Base-by-base conservation (phyloP, 1,140 invertebrate genomes). In the Drosophila bipectinata region DNA sequence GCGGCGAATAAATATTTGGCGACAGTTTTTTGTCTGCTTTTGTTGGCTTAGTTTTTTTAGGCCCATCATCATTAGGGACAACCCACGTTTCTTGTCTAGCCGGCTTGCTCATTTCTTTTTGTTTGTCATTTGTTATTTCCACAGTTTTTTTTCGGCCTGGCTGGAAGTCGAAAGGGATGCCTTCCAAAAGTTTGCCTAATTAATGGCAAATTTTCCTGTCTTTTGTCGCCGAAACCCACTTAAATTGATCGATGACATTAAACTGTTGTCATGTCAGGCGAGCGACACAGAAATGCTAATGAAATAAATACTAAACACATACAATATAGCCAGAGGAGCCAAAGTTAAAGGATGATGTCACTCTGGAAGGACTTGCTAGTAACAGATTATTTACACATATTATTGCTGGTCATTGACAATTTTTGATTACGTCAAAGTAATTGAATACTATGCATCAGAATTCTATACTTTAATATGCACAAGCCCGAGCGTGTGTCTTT, bases 201-300 rank as follows among this genome's bases (percentile, higher is more conserved):
- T 87, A 88, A 88, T 88, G 77, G 79, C 83, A 79, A 82, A 88
- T 76, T 82, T 78, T 63, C 45, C 32, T 72, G 45, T 37, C 60
- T 56, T 15, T 72, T 61, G n/a, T 41, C 45, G 56, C 56, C 53
- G 26, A 44, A 61, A 53, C 47, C 57, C 73, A 72, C 57, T 48
- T 52, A 78, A 79, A 63, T 79, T 79, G 82, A 87, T 87, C 75
- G 83, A 72, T 79, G 77, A 67, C 69, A 74, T 45, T 63, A 67
- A 78, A 81, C 76, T 78, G 74, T 78, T 87, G 79, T 76, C 64
- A 59, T 75, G 68, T 68, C 64, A 78, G 52, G 69, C 69, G 63
- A 62, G 56, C 32, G 44, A 49, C 34, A 63, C 52, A 30, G 59
- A 51, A n/a, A 39, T 34, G 34, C 15, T 47, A 26, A 57, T 34